phyloP scores from a whole-genome alignment of 1,140 invertebrate genomes.

The Leptoteleia sp. region DNA sequence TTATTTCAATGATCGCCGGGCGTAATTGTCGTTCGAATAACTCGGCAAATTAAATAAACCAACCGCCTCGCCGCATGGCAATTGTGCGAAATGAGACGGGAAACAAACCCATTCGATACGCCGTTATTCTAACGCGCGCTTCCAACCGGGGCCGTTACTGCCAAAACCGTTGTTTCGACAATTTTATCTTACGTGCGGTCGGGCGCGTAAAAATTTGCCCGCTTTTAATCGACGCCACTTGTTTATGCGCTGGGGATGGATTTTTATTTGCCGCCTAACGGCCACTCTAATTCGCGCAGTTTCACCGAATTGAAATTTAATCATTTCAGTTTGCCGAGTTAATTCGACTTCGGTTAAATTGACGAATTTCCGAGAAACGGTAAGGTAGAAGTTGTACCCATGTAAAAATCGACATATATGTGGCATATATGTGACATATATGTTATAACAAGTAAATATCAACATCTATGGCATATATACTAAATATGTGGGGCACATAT shows the following conservation, averaged over 20 bases:
- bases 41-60: constrained; percentile 63
- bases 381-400: too few relatives aligned
- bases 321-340: constrained; percentile 34
- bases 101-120: constrained; percentile 61
- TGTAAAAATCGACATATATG: too few relatives aligned
- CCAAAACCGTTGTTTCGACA: too few relatives aligned
- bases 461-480: too few relatives aligned
- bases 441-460: too few relatives aligned
- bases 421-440: too few relatives aligned
- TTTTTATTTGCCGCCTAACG: too few relatives aligned
- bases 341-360: constrained; percentile 6
- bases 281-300: constrained; percentile 47
- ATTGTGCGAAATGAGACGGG: constrained; percentile 62
- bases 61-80: constrained; percentile 54
- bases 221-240: constrained; percentile 8
- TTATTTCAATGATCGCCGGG: constrained; percentile 54
- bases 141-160: too few relatives aligned
- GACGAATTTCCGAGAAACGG: constrained; percentile 2
- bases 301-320: constrained; percentile 48
- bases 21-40: constrained; percentile 60
- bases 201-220: too few relatives aligned
- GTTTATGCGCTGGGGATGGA: constrained; percentile 1
- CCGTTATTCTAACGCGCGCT: constrained; percentile 46
- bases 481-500: too few relatives aligned
- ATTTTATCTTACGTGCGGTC: too few relatives aligned